A percentile compares a stretch with the other conserved stretches of the same genome.
These are phyloP conservation scores for Athene cunicularia DNA, from an alignment of 2,113 vertebrate species.

Conservation along the genomic window DNA sequence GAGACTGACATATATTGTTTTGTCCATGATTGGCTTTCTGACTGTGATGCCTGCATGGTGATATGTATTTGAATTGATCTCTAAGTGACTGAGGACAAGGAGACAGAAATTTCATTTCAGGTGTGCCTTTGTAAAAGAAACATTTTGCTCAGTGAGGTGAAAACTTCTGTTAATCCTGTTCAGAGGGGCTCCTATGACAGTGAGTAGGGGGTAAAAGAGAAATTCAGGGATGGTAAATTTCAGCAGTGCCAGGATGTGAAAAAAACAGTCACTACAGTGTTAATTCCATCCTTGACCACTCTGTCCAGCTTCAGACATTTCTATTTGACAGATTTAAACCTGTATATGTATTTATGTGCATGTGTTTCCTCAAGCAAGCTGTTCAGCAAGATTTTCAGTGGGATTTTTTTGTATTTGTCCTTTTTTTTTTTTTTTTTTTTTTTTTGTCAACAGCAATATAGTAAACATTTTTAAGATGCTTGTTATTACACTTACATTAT, in stretches of 20 bases:
- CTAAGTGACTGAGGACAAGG: background rate
- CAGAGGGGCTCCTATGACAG: accelerated
- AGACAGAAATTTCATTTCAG: background rate
- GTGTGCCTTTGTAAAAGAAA: background rate
- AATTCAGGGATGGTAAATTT: background rate
- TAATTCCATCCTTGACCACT: background rate
- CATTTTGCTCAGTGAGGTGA: background rate
- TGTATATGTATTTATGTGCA: background rate
- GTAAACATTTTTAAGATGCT: background rate
- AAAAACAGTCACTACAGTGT: background rate
- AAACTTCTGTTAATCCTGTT: background rate
- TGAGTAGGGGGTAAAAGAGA: accelerated
- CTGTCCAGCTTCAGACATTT: background rate
- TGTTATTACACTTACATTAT: background rate
- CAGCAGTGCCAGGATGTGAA: background rate
- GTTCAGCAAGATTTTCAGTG: background rate
- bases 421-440: background rate
- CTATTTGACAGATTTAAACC: background rate
- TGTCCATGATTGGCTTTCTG: background rate
- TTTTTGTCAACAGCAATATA: background rate
- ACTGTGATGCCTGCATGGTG: background rate
- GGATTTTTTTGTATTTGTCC: background rate
- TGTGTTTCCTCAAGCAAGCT: background rate
- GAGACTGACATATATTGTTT: background rate
- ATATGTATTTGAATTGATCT: background rate